Conservation (phyloP, 2,888 invertebrate species). For the Eupeodes latifasciatus region DNA sequence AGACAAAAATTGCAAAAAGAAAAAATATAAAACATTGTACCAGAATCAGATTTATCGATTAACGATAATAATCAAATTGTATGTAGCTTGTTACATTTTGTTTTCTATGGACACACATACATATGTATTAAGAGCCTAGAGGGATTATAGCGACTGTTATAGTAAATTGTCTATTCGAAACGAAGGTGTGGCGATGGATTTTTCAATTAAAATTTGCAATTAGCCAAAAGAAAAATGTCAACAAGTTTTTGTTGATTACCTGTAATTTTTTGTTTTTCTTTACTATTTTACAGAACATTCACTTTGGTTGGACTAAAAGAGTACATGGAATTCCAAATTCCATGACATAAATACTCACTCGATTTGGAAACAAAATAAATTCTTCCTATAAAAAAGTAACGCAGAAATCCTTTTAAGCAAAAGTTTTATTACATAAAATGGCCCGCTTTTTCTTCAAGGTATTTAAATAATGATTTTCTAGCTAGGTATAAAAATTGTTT, state of each 20-base stretch:
- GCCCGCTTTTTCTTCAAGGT: too few species aligned
- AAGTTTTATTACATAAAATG: background rate
- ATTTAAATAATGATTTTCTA: too few species aligned
- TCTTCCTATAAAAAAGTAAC: background rate
- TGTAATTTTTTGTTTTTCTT: background rate
- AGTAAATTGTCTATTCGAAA: constrained; percentile 44
- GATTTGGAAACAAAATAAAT: background rate
- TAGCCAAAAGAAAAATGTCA: constrained; percentile 69
- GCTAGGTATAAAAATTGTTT: too few species aligned
- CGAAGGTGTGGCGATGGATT: constrained; percentile 67
- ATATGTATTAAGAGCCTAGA: background rate
- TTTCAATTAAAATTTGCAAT: constrained; percentile 74
- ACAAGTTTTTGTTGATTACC: constrained; percentile 55
- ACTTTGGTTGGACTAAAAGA: constrained; percentile 4
- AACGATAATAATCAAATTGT: constrained; percentile 38
- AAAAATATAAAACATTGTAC: constrained; percentile 24
- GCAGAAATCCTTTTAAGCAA: background rate
- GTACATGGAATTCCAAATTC: background rate
- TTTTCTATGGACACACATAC: background rate
- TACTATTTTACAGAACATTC: constrained; percentile 7
- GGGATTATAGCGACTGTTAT: background rate
- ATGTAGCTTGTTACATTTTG: constrained; percentile 9
- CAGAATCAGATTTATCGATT: constrained; percentile 70
- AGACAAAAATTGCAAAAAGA: constrained; percentile 22
- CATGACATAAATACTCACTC: background rate